phyloP scores from a whole-genome alignment of 2,113 vertebrate species.

The Eulemur rufifrons region DNA sequence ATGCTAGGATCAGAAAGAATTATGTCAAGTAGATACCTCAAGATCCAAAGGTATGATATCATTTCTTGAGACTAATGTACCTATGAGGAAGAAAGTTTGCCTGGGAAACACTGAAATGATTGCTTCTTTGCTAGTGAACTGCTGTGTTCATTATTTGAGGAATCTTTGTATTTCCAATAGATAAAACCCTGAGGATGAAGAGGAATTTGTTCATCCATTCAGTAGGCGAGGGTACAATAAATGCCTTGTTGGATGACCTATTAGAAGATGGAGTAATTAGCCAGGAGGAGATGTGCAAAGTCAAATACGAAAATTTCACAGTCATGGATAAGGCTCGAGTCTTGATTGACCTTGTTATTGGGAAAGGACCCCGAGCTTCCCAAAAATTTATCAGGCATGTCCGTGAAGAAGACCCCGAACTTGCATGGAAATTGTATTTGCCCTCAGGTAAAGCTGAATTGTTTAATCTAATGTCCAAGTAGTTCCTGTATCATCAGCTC shows the following conservation, averaged over 20 bases:
- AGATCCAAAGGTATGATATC: background rate
- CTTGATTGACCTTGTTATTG: conserved; percentile 77
- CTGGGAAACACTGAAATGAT: background rate
- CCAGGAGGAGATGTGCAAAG: conserved; percentile 55
- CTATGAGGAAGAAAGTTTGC: fast-evolving
- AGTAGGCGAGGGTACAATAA: background rate
- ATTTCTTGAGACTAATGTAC: background rate
- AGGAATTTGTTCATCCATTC: conserved; percentile 12
- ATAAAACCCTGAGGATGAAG: background rate
- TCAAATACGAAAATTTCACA: background rate
- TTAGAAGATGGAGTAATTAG: background rate
- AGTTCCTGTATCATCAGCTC: too few relatives aligned
- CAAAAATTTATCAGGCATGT: conserved; percentile 67
- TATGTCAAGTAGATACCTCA: background rate
- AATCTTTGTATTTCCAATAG: background rate
- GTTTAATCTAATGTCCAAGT: background rate
- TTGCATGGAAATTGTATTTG: conserved; percentile 64
- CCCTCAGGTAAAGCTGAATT: background rate
- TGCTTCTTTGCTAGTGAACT: background rate
- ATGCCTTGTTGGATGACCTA: conserved; percentile 78
- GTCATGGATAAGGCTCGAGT: conserved; percentile 61
- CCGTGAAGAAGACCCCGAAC: background rate
- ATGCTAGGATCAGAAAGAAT: background rate
- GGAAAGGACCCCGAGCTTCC: conserved; percentile 76
- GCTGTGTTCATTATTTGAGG: background rate